These are phyloP conservation scores for Styela plicata DNA, from an alignment of 23 tunicate species.

Conservation along the genomic window DNA sequence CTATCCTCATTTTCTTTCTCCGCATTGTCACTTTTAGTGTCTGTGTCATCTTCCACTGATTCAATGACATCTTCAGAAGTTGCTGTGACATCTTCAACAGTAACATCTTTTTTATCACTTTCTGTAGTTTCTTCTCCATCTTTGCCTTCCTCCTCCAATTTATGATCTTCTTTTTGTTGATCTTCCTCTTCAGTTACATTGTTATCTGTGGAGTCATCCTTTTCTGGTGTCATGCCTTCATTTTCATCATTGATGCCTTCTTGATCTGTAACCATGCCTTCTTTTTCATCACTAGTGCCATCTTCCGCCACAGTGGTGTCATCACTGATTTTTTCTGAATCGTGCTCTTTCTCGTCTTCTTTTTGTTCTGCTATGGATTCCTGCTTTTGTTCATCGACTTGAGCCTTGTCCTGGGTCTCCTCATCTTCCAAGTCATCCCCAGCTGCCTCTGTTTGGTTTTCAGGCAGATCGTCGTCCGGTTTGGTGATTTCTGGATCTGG, in stretches of 20 bases:
- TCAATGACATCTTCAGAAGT: not conserved
- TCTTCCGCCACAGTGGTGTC: conserved; percentile 14
- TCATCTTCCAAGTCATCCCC: conserved; percentile 13
- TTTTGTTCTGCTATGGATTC: not conserved
- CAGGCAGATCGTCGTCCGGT: not conserved
- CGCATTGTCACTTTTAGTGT: not conserved
- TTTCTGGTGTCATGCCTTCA: conserved; percentile 4
- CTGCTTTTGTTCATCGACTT: not conserved
- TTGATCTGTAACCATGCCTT: conserved; percentile 4
- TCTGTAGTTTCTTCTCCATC: conserved; percentile 13
- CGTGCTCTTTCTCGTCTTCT: not conserved
- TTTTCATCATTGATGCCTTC: conserved; percentile 7
- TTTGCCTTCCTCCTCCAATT: not conserved
- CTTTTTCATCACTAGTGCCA: conserved; percentile 14
- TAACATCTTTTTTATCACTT: not conserved
- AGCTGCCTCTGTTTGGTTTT: not conserved
- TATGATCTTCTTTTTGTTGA: conserved; percentile 8
- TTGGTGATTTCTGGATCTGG: not conserved
- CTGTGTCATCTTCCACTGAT: not conserved
- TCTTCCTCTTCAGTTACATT: conserved; percentile 3
- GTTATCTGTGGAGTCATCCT: conserved; percentile 24
- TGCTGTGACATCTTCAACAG: not conserved
- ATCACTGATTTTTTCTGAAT: not conserved
- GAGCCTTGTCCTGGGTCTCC: conserved; percentile 4
- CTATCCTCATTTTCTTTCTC: not conserved